These are phyloP conservation scores for Dipodomys spectabilis DNA, from an alignment of 2,113 vertebrate species.

Conservation along the genomic window DNA sequence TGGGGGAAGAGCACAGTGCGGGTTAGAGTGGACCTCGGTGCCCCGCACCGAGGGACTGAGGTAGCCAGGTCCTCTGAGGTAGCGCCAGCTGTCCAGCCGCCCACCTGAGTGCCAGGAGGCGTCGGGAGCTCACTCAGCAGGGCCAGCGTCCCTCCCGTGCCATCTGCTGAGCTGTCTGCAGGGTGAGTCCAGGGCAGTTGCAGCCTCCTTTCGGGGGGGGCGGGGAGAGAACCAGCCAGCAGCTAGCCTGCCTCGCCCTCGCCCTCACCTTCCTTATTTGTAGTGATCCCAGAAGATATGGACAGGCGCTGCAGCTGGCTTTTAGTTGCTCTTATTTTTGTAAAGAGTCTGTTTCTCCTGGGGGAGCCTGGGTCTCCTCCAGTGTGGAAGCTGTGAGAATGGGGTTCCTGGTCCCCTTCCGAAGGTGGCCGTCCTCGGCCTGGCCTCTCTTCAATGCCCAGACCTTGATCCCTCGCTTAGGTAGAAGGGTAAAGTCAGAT, in stretches of 20 bases:
- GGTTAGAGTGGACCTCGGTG: rapidly evolving
- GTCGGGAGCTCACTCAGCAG: not conserved
- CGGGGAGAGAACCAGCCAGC: not conserved
- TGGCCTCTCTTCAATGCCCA: rapidly evolving
- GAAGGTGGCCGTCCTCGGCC: not conserved
- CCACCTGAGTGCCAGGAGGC: not conserved
- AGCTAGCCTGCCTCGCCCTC: rapidly evolving
- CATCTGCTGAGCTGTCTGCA: not conserved
- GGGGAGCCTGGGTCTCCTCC: not conserved
- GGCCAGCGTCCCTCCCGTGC: rapidly evolving
- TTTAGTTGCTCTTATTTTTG: not conserved
- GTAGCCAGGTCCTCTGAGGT: not conserved
- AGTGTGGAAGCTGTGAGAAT: rapidly evolving
- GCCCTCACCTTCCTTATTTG: slow-evolving; percentile 15
- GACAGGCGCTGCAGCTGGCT: not conserved
- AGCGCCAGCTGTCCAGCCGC: not conserved
- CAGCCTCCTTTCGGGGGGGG: not conserved
- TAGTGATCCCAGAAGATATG: not conserved
- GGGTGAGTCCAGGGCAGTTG: not conserved
- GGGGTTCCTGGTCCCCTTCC: not conserved
- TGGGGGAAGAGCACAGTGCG: too few species aligned
- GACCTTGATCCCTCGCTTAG: not conserved
- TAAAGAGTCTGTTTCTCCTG: not conserved
- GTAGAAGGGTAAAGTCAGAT: not conserved
- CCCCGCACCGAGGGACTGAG: not conserved